These are phyloP conservation scores for Sicus ferrugineus DNA, from an alignment of 2,888 invertebrate species.

Conservation along the genomic window DNA sequence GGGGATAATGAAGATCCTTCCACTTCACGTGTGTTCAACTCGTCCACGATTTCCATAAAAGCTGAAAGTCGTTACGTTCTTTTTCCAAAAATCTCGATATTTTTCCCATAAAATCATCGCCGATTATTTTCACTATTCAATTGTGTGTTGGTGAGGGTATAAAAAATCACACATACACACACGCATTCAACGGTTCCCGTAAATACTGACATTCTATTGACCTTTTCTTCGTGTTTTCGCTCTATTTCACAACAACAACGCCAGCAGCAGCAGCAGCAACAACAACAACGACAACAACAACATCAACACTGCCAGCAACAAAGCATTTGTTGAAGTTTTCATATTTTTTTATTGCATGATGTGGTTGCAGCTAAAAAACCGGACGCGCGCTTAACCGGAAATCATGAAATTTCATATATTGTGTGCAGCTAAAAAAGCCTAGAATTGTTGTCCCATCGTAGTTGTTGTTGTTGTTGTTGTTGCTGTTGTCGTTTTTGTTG, in stretches of 20 bases:
- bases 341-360: conserved; percentile 2
- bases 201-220: background rate
- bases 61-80: too few relatives aligned
- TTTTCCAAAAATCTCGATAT: too few relatives aligned
- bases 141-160: background rate
- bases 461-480: conserved; percentile 5
- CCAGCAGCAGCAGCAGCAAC: too few relatives aligned
- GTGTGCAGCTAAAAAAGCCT: conserved; percentile 10
- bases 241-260: conserved; percentile 9
- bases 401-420: conserved; percentile 36
- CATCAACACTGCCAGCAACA: too few relatives aligned
- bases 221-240: background rate
- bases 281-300: too few relatives aligned
- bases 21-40: too few relatives aligned
- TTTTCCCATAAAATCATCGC: too few relatives aligned
- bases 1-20: too few relatives aligned
- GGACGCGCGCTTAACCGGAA: conserved; percentile 41
- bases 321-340: conserved; percentile 6
- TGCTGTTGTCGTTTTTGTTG: background rate
- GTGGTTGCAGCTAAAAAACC: conserved; percentile 19
- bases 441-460: background rate
- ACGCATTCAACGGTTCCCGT: background rate
- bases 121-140: too few relatives aligned
- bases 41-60: too few relatives aligned
- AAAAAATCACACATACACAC: background rate